These are phyloP conservation scores for Oreotrochilus melanogaster DNA, from an alignment of 2,113 vertebrate genomes.

Conservation along the genomic window DNA sequence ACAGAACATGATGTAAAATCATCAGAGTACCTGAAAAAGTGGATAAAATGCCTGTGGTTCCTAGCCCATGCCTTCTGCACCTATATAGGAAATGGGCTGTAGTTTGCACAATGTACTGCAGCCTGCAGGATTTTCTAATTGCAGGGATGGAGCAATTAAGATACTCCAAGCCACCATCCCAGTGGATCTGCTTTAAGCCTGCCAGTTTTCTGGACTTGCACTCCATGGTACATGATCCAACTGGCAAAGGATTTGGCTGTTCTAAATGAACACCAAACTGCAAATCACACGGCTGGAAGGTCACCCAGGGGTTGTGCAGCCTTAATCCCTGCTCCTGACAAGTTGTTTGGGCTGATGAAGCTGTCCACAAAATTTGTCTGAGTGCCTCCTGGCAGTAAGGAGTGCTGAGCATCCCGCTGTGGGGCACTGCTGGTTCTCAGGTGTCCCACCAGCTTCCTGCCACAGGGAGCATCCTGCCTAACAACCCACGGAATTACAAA, in stretches of 20 bases:
- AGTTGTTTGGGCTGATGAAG: rapidly evolving
- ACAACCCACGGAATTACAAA: not conserved
- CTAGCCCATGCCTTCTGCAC: not conserved
- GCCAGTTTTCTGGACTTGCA: not conserved
- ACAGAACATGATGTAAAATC: rapidly evolving
- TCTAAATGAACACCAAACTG: not conserved
- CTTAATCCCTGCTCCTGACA: not conserved
- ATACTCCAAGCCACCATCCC: not conserved
- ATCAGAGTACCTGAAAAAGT: not conserved
- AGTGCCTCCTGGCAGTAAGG: not conserved
- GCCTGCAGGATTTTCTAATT: not conserved
- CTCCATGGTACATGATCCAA: not conserved
- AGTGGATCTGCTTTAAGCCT: not conserved
- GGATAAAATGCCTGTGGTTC: rapidly evolving
- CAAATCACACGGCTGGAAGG: not conserved
- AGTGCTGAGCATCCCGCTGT: not conserved
- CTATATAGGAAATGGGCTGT: not conserved
- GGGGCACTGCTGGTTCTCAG: not conserved
- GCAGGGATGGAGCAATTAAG: not conserved
- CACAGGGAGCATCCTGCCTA: not conserved
- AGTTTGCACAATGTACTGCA: not conserved
- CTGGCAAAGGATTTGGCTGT: not conserved
- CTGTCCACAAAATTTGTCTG: not conserved
- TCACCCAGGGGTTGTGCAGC: not conserved
- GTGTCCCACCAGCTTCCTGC: not conserved